Conservation (phyloP, 2,113 vertebrate genomes). For the Myrmophylax atrothorax region DNA sequence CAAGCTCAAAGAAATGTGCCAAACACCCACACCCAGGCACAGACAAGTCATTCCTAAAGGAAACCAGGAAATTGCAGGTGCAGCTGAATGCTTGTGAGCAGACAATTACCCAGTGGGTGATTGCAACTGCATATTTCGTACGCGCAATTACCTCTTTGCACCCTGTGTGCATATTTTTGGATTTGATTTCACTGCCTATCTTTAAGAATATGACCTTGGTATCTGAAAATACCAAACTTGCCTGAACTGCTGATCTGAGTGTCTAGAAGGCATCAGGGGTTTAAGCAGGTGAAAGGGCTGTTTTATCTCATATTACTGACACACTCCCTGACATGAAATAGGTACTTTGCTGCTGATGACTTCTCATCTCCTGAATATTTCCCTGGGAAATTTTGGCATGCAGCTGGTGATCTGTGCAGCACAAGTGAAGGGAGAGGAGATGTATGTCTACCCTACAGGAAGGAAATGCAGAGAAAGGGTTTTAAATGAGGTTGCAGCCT, state of each 20-base stretch:
- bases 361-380: neutral
- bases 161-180: neutral
- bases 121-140: neutral
- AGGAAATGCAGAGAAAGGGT: neutral
- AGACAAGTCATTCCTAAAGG: neutral
- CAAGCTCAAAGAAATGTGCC: neutral
- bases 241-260: neutral
- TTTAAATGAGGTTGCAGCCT: slow-evolving; percentile 24
- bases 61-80: neutral
- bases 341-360: slow-evolving; percentile 4
- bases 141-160: neutral
- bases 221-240: neutral
- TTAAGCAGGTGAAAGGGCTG: neutral
- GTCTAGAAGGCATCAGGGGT: neutral
- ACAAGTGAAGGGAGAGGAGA: neutral
- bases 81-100: neutral
- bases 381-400: slow-evolving; percentile 9
- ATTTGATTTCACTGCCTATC: neutral
- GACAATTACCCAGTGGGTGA: neutral
- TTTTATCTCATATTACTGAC: neutral
- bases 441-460: neutral
- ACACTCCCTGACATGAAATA: neutral
- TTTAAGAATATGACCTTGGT: neutral
- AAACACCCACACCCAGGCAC: neutral
- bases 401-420: neutral